Evolutionary conservation across 1,140 invertebrate species (phyloP), one percentile per base, ranked within the genome.

Genomic region (Stratiolaelaps scimitus): DNA sequence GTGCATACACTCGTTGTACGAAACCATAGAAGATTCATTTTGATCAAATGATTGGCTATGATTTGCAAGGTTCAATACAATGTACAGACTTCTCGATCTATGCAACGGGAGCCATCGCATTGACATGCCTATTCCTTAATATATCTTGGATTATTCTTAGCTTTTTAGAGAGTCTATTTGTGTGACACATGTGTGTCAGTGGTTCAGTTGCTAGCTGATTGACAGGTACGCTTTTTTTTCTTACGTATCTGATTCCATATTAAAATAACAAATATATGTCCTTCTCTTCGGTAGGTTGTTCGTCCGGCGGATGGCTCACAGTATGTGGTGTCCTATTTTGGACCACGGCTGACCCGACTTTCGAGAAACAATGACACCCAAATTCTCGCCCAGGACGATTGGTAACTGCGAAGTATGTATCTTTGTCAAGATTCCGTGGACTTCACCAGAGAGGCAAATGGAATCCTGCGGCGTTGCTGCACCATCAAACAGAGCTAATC

Each of bases 281-380:
- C 53, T 56, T 69, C 67, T 65, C 67, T n/a, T n/a, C n/a, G n/a
- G n/a, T n/a, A 76, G 81, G 84, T 87, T 65, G 85, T 97, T 43
- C 85, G 86, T 13, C 94, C 94, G 53, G 87, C 92, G 10, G 94
- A 98, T 82, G 92, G 92, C 43, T 95, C 92, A n/a, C 82, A 87
- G 71, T 97, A 94, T 78, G 82, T 94, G 0, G 89, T 94, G 72
- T 87, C 90, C 68, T 94, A 92, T 77, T 98, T 85, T 79, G 92
- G 93, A 65, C 86, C 89, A 17, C 84, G 83, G 48, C 82, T 94
- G 30, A 81, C 82, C 56, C 85, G 90, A 67, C 78, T 94, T 48
- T 78, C 81, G 48, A 88, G 85, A 76, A 83, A 93, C 77, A 92
- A 94, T 76, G 82, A 83, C 68, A 92, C 89, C 2, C 91, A 84